A percentile compares a stretch with the other conserved stretches of the same genome.
These are phyloP conservation scores for Zosterops borbonicus DNA, from an alignment of 2,113 vertebrate species.

Conservation along the genomic window DNA sequence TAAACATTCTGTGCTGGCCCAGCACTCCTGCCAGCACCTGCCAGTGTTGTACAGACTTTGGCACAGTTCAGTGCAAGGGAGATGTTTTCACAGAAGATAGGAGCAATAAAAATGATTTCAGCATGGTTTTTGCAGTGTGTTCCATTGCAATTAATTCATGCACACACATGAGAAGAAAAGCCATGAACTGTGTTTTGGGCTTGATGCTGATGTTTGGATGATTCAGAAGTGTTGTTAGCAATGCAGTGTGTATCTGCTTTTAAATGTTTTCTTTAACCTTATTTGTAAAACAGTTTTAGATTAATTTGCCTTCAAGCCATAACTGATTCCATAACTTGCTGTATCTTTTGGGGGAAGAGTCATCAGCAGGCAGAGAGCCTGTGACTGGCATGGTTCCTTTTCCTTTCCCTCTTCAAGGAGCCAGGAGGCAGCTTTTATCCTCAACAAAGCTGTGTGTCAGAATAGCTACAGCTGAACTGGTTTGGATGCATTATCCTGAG, in stretches of 20 bases:
- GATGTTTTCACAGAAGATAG: neutral
- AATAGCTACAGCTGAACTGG: neutral
- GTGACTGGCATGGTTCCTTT: neutral
- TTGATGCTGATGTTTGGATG: neutral
- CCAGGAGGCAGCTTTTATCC: neutral
- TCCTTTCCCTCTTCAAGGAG: neutral
- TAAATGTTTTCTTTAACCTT: conserved; percentile 32
- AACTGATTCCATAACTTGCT: neutral
- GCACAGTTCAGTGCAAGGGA: neutral
- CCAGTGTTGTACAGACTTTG: neutral
- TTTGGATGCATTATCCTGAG: neutral
- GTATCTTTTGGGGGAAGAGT: neutral
- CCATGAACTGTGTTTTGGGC: neutral
- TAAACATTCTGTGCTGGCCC: neutral
- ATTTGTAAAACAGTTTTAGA: conserved; percentile 22
- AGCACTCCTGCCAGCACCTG: neutral
- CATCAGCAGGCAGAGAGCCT: neutral
- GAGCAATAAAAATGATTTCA: neutral
- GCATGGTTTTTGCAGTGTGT: neutral
- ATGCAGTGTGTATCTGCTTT: neutral
- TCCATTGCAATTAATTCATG: neutral
- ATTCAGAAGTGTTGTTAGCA: neutral
- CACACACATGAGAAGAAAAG: neutral
- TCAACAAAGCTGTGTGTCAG: neutral
- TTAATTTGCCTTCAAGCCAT: neutral